A percentile compares a stretch with the other conserved stretches of the same genome.
Conservation (phyloP, 2,888 invertebrate genomes). For the Polymixis lichenea region DNA sequence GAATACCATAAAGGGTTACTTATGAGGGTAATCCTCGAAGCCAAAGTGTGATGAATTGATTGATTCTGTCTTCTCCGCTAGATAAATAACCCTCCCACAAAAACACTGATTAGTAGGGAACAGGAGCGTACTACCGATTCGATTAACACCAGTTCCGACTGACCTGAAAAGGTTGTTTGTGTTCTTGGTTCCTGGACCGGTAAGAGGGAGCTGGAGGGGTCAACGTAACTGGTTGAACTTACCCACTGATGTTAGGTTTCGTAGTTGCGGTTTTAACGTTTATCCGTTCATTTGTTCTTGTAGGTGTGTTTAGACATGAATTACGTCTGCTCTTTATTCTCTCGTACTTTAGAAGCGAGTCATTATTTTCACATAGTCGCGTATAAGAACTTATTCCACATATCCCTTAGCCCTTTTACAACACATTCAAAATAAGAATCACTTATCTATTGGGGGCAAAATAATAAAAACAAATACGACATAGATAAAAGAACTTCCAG, state of each 20-base stretch:
- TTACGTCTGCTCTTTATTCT: constrained; percentile 24
- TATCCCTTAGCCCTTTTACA: constrained; percentile 4
- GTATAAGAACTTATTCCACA: constrained; percentile 10
- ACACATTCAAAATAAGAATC: constrained; percentile 35
- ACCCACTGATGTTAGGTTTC: constrained; percentile 68
- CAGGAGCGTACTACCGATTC: constrained; percentile 64
- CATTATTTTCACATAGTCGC: constrained; percentile 17
- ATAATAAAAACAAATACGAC: constrained; percentile 46
- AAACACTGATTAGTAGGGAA: constrained; percentile 76
- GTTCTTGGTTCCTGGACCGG: constrained; percentile 46
- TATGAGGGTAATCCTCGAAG: constrained; percentile 53
- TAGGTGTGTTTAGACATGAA: constrained; percentile 55
- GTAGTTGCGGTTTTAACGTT: constrained; percentile 69
- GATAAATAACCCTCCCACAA: constrained; percentile 72
- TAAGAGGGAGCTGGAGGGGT: constrained; percentile 48
- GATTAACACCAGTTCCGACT: constrained; percentile 61
- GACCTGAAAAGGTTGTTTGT: constrained; percentile 68
- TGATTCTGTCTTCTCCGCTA: constrained; percentile 69
- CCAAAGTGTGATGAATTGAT: constrained; percentile 69
- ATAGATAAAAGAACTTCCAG: constrained; percentile 34
- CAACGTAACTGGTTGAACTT: constrained; percentile 51
- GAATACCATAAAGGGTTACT: constrained; percentile 45
- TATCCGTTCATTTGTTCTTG: constrained; percentile 66
- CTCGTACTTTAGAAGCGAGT: constrained; percentile 6
- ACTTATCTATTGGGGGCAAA: constrained; percentile 29